These are phyloP conservation scores for Vannuccia rotundouncinata DNA, from an alignment of 2,888 invertebrate genomes.

Conservation along the genomic window DNA sequence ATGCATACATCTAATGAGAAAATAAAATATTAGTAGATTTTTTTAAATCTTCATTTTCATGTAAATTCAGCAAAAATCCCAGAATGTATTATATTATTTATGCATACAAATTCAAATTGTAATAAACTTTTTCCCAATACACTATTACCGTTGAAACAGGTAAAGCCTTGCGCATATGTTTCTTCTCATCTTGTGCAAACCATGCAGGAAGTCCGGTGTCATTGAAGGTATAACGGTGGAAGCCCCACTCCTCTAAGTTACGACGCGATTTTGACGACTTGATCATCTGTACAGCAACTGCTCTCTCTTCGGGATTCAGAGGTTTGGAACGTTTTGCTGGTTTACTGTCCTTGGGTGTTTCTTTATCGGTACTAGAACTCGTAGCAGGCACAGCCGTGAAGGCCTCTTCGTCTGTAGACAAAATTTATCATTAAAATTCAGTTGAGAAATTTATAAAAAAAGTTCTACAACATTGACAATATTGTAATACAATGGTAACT, in stretches of 20 bases:
- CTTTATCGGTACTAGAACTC: neutral
- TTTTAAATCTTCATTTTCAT: too few relatives aligned
- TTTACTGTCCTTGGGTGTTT: neutral
- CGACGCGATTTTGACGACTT: conserved; percentile 81
- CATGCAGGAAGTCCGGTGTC: conserved; percentile 77
- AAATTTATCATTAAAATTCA: too few relatives aligned
- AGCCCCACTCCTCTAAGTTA: conserved; percentile 71
- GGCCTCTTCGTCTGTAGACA: conserved; percentile 37
- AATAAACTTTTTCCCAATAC: too few relatives aligned
- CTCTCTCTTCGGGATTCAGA: conserved; percentile 71
- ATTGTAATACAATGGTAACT: too few relatives aligned
- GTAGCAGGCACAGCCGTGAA: neutral
- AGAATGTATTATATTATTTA: too few relatives aligned
- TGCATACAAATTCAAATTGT: too few relatives aligned
- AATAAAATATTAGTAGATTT: too few relatives aligned
- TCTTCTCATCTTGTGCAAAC: conserved; percentile 87
- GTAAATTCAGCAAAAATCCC: too few relatives aligned
- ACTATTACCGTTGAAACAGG: conserved; percentile 63
- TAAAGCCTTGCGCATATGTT: conserved; percentile 74
- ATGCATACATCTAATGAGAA: too few relatives aligned
- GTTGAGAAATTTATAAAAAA: too few relatives aligned
- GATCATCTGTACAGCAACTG: conserved; percentile 81
- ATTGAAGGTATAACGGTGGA: conserved; percentile 71
- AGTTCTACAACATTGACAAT: too few relatives aligned
- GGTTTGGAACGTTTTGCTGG: conserved; percentile 1